Evolutionary conservation across 2,113 vertebrate species (phyloP).

Genomic region (Tor tambroides): DNA sequence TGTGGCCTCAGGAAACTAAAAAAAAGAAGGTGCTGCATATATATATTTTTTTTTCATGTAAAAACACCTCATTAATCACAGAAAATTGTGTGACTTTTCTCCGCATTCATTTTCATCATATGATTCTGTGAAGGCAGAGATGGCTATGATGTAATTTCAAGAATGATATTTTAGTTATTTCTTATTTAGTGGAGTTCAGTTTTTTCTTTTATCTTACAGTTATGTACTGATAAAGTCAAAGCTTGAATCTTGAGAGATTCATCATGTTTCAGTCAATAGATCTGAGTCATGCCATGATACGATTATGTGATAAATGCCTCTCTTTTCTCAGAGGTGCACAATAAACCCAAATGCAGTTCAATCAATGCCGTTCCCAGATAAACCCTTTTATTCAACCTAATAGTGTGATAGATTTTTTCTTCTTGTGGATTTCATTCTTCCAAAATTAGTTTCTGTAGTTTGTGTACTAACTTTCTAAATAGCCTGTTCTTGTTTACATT

Average conservation of each 20-base stretch:
- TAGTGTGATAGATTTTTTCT: not conserved
- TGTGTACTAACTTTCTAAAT: not conserved
- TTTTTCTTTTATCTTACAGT: not conserved
- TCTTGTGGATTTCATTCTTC: not conserved
- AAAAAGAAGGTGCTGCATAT: not conserved
- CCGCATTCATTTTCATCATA: not conserved
- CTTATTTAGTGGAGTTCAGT: not conserved
- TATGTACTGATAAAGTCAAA: not conserved
- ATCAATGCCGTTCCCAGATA: not conserved
- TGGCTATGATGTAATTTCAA: not conserved
- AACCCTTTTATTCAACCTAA: not conserved
- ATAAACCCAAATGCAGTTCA: not conserved
- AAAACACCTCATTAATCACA: not conserved
- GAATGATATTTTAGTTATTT: not conserved
- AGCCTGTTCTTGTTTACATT: not conserved
- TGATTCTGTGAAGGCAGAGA: not conserved
- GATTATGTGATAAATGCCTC: not conserved
- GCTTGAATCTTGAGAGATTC: not conserved
- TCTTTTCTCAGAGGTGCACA: not conserved
- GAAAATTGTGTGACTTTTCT: not conserved
- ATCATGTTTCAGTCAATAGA: not conserved
- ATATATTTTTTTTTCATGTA: not conserved
- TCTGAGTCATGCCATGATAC: not conserved
- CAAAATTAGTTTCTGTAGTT: not conserved
- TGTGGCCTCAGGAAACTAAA: not conserved